Conservation (phyloP, 1,140 invertebrate species). For the Scaptodrosophila lebanonensis region DNA sequence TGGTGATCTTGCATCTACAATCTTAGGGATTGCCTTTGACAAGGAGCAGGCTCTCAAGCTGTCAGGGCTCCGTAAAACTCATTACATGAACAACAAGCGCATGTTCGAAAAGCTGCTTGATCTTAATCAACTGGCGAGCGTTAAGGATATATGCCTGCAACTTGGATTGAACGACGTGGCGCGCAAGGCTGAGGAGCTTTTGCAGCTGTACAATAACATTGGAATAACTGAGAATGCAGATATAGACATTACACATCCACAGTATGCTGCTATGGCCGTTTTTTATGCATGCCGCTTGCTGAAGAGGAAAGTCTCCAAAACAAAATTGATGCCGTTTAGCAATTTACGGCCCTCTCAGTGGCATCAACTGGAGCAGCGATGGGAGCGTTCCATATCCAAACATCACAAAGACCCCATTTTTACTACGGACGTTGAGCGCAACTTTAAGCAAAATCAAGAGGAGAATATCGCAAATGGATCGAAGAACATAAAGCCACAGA, state of each 20-base stretch:
- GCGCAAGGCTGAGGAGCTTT: slow-evolving; percentile 69
- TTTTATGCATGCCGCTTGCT: slow-evolving; percentile 76
- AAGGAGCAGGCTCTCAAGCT: slow-evolving; percentile 76
- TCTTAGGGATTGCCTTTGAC: slow-evolving; percentile 58
- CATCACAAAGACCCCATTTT: slow-evolving; percentile 41
- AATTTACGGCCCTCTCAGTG: slow-evolving; percentile 76
- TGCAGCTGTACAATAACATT: slow-evolving; percentile 59
- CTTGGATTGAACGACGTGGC: slow-evolving; percentile 68
- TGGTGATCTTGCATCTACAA: slow-evolving; percentile 48
- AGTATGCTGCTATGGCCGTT: slow-evolving; percentile 77
- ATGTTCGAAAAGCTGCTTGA: slow-evolving; percentile 77
- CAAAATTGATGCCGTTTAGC: slow-evolving; percentile 71
- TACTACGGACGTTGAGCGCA: slow-evolving; percentile 23
- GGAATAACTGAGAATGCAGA: slow-evolving; percentile 38
- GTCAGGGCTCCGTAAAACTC: slow-evolving; percentile 68
- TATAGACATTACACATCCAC: slow-evolving; percentile 72
- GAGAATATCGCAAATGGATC: not conserved
- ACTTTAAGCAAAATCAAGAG: slow-evolving; percentile 31
- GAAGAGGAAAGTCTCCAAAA: slow-evolving; percentile 69
- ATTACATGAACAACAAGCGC: slow-evolving; percentile 76
- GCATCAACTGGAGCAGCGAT: slow-evolving; percentile 71
- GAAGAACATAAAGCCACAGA: slow-evolving; percentile 14
- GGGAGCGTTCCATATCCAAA: slow-evolving; percentile 72
- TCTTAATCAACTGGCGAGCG: slow-evolving; percentile 66
- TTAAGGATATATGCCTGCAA: slow-evolving; percentile 77